phyloP scores from a whole-genome alignment of 2,888 invertebrate genomes.

The Spodoptera exigua region DNA sequence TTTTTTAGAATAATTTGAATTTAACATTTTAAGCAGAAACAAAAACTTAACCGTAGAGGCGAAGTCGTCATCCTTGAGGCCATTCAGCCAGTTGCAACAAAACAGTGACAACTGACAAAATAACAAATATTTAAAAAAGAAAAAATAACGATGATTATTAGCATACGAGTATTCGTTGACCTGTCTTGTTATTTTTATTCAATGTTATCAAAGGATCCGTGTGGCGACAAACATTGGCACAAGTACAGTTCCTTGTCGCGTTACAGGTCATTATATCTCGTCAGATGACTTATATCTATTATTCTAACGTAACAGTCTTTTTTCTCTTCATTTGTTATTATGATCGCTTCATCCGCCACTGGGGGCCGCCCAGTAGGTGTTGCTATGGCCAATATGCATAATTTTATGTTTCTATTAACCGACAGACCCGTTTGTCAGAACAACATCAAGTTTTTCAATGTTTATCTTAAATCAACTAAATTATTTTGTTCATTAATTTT shows the following conservation, averaged over 20 bases:
- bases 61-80: conserved; percentile 32
- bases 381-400: conserved; percentile 67
- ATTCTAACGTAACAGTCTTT: conserved; percentile 9
- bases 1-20: background rate
- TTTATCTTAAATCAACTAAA: conserved; percentile 35
- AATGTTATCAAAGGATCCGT: conserved; percentile 32
- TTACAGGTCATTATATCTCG: conserved; percentile 3
- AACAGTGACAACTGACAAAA: conserved; percentile 14
- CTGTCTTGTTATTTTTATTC: conserved; percentile 39
- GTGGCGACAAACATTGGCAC: background rate
- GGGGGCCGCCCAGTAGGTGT: conserved; percentile 64
- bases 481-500: conserved; percentile 42
- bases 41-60: conserved; percentile 12
- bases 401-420: conserved; percentile 71
- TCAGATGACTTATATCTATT: conserved; percentile 6
- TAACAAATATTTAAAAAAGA: conserved; percentile 2
- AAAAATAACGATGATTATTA: conserved; percentile 32
- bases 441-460: conserved; percentile 36
- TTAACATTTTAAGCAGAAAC: background rate
- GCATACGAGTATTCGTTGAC: conserved; percentile 20
- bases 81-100: conserved; percentile 19
- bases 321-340: conserved; percentile 55
- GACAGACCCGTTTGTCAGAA: conserved; percentile 40
- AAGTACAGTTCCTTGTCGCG: background rate
- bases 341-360: conserved; percentile 57